phyloP scores from a whole-genome alignment of 2,888 invertebrate genomes.

The Cephus runcator region DNA sequence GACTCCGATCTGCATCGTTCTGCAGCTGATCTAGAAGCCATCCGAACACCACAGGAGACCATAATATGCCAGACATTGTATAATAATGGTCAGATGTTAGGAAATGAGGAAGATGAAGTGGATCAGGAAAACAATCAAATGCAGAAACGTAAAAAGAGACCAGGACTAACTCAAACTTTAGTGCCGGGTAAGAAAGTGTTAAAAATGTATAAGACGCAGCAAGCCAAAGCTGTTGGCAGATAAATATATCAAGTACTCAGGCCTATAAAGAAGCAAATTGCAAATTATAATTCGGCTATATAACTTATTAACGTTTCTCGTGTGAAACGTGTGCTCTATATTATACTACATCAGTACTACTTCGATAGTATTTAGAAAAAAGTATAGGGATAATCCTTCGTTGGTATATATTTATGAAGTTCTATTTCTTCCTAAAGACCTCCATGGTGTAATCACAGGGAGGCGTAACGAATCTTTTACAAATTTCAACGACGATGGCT shows the following conservation, averaged over 20 bases:
- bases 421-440: neutral
- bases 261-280: neutral
- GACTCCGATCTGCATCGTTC: constrained; percentile 84
- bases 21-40: constrained; percentile 70
- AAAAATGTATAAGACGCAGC: constrained; percentile 79
- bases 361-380: neutral
- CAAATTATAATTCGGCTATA: neutral
- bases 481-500: neutral
- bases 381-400: neutral
- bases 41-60: constrained; percentile 67
- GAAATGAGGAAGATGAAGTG: constrained; percentile 57
- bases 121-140: constrained; percentile 68
- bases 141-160: constrained; percentile 74
- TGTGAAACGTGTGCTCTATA: neutral
- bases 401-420: neutral
- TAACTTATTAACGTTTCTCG: neutral
- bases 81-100: constrained; percentile 44
- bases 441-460: neutral
- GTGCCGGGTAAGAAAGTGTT: constrained; percentile 88
- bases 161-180: constrained; percentile 80
- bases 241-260: constrained; percentile 31
- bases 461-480: neutral
- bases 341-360: neutral
- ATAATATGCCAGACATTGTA: constrained; percentile 61
- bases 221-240: constrained; percentile 65